A percentile compares a stretch with the other conserved stretches of the same genome.
Evolutionary conservation across 1,140 invertebrate species (phyloP).

Genomic region (Dreissena polymorpha): DNA sequence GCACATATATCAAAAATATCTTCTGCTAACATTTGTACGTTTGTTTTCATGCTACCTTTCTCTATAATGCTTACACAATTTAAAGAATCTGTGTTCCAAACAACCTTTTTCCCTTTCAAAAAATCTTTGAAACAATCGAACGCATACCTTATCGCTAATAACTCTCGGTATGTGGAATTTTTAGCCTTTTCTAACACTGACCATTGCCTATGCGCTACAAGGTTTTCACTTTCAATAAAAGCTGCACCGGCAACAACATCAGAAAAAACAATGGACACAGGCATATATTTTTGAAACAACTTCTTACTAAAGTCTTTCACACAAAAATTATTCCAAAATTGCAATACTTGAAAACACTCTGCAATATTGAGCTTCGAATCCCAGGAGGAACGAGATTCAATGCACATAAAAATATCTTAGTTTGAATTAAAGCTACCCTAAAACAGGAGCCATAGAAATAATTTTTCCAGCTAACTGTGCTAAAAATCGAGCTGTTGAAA

Average conservation of each 20-base stretch:
- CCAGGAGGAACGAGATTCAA: slow-evolving; percentile 16
- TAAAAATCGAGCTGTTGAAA: slow-evolving; percentile 27
- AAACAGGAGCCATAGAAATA: slow-evolving; percentile 43
- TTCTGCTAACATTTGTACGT: not conserved
- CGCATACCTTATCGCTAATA: not conserved
- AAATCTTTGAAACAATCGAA: not conserved
- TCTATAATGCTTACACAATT: not conserved
- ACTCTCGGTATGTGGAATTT: slow-evolving; percentile 12
- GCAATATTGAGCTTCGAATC: slow-evolving; percentile 21
- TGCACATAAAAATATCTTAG: slow-evolving; percentile 18
- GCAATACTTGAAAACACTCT: slow-evolving; percentile 3
- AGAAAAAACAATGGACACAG: slow-evolving; percentile 9
- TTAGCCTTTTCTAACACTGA: not conserved
- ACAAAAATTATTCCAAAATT: slow-evolving; percentile 26
- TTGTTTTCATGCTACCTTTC: no score
- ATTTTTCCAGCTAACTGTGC: slow-evolving; percentile 40
- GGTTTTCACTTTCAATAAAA: not conserved
- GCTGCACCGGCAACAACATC: slow-evolving; percentile 24
- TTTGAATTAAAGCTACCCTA: slow-evolving; percentile 28
- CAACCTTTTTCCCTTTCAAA: not conserved
- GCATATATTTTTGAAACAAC: slow-evolving; percentile 16
- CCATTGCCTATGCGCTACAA: not conserved
- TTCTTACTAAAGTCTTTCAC: no score
- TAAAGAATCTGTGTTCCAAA: not conserved
- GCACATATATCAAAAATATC: not conserved